Percentiles rank a stretch among this genome's conserved stretches.
phyloP scores from a whole-genome alignment of 1,140 invertebrate genomes.

The Araneus ventricosus region DNA sequence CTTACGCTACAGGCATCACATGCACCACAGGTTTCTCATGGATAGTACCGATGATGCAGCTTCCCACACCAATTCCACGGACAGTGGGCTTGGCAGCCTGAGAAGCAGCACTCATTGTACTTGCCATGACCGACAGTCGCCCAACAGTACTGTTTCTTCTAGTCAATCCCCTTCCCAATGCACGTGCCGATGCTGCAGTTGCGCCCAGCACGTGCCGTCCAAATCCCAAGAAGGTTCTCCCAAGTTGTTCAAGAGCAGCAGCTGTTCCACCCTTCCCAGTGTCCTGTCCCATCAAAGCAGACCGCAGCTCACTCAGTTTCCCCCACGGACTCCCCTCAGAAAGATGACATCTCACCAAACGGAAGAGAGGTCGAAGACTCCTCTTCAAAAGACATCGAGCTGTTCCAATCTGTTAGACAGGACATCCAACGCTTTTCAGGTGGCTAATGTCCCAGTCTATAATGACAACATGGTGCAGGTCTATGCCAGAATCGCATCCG shows the following conservation, averaged over 20 bases:
- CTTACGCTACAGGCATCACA: not conserved
- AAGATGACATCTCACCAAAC: not conserved
- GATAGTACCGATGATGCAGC: not conserved
- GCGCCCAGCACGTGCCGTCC: not conserved
- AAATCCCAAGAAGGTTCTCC: not conserved
- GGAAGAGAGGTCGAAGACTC: not conserved
- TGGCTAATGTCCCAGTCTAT: conserved; percentile 60
- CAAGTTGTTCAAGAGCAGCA: conserved; percentile 70
- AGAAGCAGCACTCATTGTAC: conserved; percentile 63
- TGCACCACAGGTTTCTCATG: conserved; percentile 13
- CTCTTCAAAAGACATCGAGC: conserved; percentile 68
- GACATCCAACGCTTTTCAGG: conserved; percentile 13
- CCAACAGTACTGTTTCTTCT: not conserved
- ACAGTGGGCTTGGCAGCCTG: conserved; percentile 54
- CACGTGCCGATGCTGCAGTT: conserved; percentile 44
- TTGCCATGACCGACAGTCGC: conserved; percentile 11
- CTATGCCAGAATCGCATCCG: conserved; percentile 64
- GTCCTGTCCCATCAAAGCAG: conserved; percentile 63
- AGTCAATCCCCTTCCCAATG: conserved; percentile 46
- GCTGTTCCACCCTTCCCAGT: conserved; percentile 66
- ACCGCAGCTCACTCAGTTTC: conserved; percentile 67
- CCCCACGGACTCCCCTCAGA: conserved; percentile 32
- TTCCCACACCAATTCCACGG: conserved; percentile 32
- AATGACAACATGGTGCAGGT: conserved; percentile 71
- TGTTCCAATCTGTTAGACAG: conserved; percentile 64